These are phyloP conservation scores for Cephus rjabovi DNA, from an alignment of 2,888 invertebrate genomes.

Conservation along the genomic window DNA sequence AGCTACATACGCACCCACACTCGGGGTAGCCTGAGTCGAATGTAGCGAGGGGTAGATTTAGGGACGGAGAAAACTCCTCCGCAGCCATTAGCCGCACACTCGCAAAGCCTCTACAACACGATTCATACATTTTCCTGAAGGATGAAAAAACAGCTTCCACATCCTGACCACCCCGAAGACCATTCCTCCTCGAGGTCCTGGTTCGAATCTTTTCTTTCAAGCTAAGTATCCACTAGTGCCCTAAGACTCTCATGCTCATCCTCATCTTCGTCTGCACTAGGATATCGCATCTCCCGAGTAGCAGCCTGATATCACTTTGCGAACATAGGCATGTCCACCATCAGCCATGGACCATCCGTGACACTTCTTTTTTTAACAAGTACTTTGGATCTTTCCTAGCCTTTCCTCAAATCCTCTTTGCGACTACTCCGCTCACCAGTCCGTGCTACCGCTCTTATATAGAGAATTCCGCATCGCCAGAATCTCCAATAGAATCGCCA, in stretches of 20 bases:
- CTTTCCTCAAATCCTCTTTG: slow-evolving; percentile 3
- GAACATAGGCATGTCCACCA: not conserved
- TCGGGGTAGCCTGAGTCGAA: not conserved
- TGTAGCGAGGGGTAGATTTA: slow-evolving; percentile 50
- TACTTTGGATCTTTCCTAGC: slow-evolving; percentile 37
- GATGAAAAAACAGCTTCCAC: slow-evolving; percentile 51
- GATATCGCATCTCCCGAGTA: not conserved
- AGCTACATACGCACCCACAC: not conserved
- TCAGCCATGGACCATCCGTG: slow-evolving; percentile 22
- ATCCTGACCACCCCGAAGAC: not conserved
- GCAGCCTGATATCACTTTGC: not conserved
- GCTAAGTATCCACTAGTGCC: not conserved
- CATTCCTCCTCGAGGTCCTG: not conserved
- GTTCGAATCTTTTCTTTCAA: not conserved
- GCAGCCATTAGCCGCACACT: slow-evolving; percentile 61
- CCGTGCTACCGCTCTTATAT: not conserved
- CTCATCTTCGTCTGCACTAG: not conserved
- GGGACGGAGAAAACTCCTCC: slow-evolving; percentile 48
- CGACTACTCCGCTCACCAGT: not conserved
- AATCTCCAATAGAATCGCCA: not conserved
- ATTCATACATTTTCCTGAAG: slow-evolving; percentile 64
- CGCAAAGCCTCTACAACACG: slow-evolving; percentile 63
- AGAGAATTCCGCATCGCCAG: not conserved
- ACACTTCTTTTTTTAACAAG: slow-evolving; percentile 16
- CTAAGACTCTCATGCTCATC: not conserved